These are phyloP conservation scores for Dasypus novemcinctus DNA, from an alignment of 2,113 vertebrate species.

Conservation along the genomic window DNA sequence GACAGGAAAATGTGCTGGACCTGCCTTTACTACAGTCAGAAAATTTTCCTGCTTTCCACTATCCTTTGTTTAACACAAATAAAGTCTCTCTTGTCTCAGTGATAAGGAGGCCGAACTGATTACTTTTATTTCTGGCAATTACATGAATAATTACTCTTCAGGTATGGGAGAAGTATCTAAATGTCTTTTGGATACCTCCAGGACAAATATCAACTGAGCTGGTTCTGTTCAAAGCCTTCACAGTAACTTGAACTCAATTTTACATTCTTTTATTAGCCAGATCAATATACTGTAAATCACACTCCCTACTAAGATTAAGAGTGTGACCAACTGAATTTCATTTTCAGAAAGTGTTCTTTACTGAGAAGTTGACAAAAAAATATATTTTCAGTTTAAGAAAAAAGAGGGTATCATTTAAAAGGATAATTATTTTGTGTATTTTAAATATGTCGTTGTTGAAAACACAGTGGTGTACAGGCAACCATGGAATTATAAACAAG, in stretches of 20 bases:
- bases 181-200: neutral
- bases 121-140: constrained; percentile 29
- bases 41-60: neutral
- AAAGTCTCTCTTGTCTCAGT: neutral
- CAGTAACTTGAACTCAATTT: neutral
- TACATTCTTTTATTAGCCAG: neutral
- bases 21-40: neutral
- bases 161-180: neutral
- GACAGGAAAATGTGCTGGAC: neutral
- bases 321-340: neutral
- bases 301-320: neutral
- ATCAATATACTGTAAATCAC: neutral
- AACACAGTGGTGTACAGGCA: neutral
- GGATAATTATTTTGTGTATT: neutral
- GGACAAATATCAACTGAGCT: constrained; percentile 13
- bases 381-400: constrained; percentile 35
- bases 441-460: constrained; percentile 33
- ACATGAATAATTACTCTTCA: neutral
- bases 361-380: neutral
- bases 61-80: neutral
- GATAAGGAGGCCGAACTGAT: neutral
- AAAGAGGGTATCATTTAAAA: neutral
- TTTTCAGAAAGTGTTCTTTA: constrained; percentile 33
- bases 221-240: neutral
- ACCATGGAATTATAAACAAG: neutral